Evolutionary conservation across 2,113 vertebrate genomes (phyloP), one percentile per base, ranked within the genome.

Genomic region (Gadus chalcogrammus): DNA sequence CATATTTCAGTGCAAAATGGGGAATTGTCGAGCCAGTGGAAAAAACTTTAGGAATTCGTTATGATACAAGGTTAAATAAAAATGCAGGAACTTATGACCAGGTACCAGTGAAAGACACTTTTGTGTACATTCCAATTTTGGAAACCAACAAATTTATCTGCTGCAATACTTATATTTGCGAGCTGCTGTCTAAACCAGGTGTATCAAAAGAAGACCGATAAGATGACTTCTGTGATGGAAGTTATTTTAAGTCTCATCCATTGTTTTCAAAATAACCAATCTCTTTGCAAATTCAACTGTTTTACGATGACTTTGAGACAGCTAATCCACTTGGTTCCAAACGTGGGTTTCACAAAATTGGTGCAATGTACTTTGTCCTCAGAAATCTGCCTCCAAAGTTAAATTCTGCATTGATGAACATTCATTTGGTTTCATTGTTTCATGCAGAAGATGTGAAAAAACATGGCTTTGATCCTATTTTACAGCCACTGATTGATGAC

Each of bases 381-480:
- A n/a, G n/a, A n/a, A n/a, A n/a, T n/a, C n/a, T n/a, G n/a, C n/a
- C n/a, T n/a, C n/a, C n/a, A n/a, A n/a, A n/a, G n/a, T n/a, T n/a
- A n/a, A n/a, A n/a, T n/a, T n/a, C n/a, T n/a, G 16, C n/a, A 9
- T 0, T 76, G 7, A 77, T 70, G 20, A 84, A 80, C 8, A 80
- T 78, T 17, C 60, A 76, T 71, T 75, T 76, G 31, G 24, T 70
- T n/a, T 35, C 73, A 48, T 27, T 76, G 5, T 85, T 74, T 80
- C 83, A 83, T 28, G 5, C 69, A 3, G 38, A 79, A 42, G 79
- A 81, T 74, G 15, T 81, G 8, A 80, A 77, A 66, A 79, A 76
- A 20, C 76, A 82, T 77, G 75, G 73, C 2, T 80, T 79, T 78
- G 67, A 73, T 61, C 38, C 77, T 16, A 66, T 84, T 42, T 5